Conservation (phyloP, 2,888 invertebrate genomes). For the Agrotis ipsilon region DNA sequence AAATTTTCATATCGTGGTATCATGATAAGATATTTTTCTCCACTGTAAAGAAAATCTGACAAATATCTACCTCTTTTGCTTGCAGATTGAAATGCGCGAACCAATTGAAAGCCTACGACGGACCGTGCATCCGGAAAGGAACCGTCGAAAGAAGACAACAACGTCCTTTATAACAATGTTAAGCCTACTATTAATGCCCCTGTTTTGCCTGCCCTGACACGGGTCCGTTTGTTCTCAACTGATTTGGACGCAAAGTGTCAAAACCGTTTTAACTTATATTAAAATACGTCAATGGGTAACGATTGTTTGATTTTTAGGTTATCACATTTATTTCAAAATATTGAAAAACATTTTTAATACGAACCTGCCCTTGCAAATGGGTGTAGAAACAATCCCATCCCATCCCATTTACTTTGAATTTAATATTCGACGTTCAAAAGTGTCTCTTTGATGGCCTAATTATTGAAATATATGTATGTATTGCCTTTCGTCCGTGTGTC, state of each 20-base stretch:
- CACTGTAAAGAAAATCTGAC: background rate
- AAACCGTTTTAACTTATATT: background rate
- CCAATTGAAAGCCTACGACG: constrained; percentile 21
- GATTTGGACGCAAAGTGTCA: background rate
- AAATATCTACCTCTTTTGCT: constrained; percentile 8
- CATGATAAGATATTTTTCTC: background rate
- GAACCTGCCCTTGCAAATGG: too few relatives aligned
- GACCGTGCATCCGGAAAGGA: constrained; percentile 14
- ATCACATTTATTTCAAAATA: too few relatives aligned
- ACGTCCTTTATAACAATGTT: background rate
- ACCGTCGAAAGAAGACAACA: background rate
- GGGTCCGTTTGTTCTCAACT: background rate
- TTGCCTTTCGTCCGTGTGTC: too few relatives aligned
- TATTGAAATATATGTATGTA: too few relatives aligned
- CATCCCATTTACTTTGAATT: too few relatives aligned
- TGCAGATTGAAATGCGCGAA: constrained; percentile 22
- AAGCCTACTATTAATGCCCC: too few relatives aligned
- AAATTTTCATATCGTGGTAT: too few relatives aligned
- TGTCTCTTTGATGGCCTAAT: too few relatives aligned
- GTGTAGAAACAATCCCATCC: too few relatives aligned
- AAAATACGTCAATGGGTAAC: background rate
- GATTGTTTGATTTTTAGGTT: too few relatives aligned
- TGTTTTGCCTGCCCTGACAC: background rate
- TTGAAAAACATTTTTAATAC: too few relatives aligned
- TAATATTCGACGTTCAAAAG: too few relatives aligned